A percentile compares a stretch with the other conserved stretches of the same genome.
phyloP scores from a whole-genome alignment of 2,797 vertebrate genomes.

The Pelobates cultripes region DNA sequence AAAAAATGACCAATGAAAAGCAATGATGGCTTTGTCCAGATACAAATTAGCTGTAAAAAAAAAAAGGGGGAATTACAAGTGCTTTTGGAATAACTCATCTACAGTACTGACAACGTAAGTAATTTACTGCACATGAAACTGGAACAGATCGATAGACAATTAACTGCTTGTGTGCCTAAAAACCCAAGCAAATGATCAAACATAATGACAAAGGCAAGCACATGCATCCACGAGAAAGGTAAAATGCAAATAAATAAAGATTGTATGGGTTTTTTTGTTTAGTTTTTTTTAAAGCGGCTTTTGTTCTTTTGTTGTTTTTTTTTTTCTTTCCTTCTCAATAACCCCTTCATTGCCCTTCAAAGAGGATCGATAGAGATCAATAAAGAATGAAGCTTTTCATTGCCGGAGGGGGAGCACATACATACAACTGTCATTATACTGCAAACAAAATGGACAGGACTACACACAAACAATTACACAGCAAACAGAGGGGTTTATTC shows the following conservation, averaged over 20 bases:
- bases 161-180: constrained; percentile 20
- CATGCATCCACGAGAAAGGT: not conserved
- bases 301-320: not conserved
- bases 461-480: too few species aligned
- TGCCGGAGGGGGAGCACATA: constrained; percentile 1
- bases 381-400: constrained; percentile 19
- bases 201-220: not conserved
- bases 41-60: constrained; percentile 21
- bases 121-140: constrained; percentile 49
- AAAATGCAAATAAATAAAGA: constrained; percentile 26
- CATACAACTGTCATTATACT: not conserved
- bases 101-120: constrained; percentile 42
- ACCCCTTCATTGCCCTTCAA: constrained; percentile 54
- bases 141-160: constrained; percentile 46
- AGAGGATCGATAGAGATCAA: constrained; percentile 46
- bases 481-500: too few species aligned
- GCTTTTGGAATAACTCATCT: constrained; percentile 35
- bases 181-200: too few species aligned
- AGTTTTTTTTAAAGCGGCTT: constrained; percentile 38
- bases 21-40: constrained; percentile 17
- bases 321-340: constrained; percentile 29
- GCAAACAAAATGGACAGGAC: too few species aligned
- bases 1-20: constrained; percentile 1
- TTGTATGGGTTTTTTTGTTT: constrained; percentile 24
- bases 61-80: constrained; percentile 1